A percentile compares a stretch with the other conserved stretches of the same genome.
These are phyloP conservation scores for Laticauda laticaudata DNA, from an alignment of 2,113 vertebrate species.

Conservation along the genomic window DNA sequence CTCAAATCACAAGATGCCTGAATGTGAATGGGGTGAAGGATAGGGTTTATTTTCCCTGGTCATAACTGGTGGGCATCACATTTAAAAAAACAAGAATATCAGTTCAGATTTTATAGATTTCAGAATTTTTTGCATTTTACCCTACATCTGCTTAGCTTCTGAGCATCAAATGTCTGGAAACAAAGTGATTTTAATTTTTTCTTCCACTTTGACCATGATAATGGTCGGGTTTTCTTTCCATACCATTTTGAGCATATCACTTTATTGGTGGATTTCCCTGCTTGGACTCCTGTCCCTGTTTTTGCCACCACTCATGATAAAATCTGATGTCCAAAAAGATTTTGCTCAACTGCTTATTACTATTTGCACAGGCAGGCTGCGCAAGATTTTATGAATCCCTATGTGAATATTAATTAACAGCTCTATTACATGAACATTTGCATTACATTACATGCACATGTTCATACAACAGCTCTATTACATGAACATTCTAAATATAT, in stretches of 20 bases:
- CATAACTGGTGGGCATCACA: background rate
- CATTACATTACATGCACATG: no score
- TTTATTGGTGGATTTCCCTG: background rate
- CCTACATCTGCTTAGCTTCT: background rate
- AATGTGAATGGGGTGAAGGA: background rate
- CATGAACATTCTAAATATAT: background rate
- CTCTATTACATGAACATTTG: no score
- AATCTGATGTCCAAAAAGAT: background rate
- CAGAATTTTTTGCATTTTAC: background rate
- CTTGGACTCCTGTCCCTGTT: background rate
- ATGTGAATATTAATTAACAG: background rate
- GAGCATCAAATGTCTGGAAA: background rate
- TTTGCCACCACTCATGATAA: background rate
- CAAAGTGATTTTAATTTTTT: background rate
- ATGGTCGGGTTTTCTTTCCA: background rate
- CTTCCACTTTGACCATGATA: background rate
- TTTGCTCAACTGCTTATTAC: background rate
- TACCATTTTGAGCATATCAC: background rate
- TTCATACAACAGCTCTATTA: background rate
- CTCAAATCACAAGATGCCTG: background rate
- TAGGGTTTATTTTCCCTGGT: background rate
- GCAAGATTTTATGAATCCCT: background rate
- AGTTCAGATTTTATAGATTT: background rate
- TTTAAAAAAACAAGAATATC: background rate
- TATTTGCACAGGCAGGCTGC: background rate